These are phyloP conservation scores for Oreohelix idahoensis DNA, from an alignment of 1,140 invertebrate species.

Conservation along the genomic window DNA sequence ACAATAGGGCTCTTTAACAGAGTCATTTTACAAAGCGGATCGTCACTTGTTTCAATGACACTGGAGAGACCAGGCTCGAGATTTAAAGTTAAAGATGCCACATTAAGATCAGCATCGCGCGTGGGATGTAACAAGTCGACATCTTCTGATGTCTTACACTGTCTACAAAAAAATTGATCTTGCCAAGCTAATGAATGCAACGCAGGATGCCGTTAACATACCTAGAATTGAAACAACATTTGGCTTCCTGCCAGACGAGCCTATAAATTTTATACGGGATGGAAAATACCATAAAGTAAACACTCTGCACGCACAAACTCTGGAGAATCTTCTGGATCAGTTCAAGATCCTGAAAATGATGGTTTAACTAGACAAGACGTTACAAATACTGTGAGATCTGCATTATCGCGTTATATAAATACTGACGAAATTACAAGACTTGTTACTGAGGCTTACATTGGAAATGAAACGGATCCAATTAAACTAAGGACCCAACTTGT, in stretches of 20 bases:
- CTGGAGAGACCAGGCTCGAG: slow-evolving; percentile 1
- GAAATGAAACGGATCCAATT: slow-evolving; percentile 12
- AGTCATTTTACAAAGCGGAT: slow-evolving; percentile 21
- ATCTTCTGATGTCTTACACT: neutral
- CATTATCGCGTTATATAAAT: neutral
- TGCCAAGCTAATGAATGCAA: neutral
- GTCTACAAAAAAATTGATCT: neutral
- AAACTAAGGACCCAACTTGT: neutral
- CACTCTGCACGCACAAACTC: neutral
- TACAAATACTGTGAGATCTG: neutral
- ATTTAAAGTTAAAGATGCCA: neutral
- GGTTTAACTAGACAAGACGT: neutral
- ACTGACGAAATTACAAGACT: neutral
- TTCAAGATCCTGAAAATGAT: slow-evolving; percentile 10
- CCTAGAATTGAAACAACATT: slow-evolving; percentile 19
- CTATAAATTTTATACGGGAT: neutral
- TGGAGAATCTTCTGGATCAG: neutral
- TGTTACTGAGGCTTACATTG: neutral
- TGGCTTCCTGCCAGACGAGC: slow-evolving; percentile 26
- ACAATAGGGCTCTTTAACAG: slow-evolving; percentile 2
- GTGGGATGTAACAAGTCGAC: neutral
- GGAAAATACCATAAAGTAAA: slow-evolving; percentile 11
- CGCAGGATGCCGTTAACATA: neutral
- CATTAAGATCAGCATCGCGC: neutral
- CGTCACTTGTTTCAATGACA: neutral